These are phyloP conservation scores for Chrysemys picta DNA, from an alignment of 2,113 vertebrate genomes.

Conservation along the genomic window DNA sequence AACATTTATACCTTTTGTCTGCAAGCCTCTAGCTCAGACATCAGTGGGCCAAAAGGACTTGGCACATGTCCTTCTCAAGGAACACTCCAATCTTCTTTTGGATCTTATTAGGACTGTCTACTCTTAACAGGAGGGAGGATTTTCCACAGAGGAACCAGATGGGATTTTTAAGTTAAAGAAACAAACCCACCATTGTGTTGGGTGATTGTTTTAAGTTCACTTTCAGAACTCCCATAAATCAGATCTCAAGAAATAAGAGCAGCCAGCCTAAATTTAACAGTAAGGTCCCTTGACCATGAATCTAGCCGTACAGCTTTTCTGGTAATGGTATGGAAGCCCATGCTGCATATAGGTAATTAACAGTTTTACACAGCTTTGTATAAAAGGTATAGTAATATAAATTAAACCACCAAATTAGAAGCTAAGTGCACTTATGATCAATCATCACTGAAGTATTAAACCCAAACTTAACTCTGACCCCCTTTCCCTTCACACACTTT, in stretches of 20 bases:
- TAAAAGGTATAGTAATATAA: background rate
- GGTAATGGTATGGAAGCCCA: background rate
- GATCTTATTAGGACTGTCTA: background rate
- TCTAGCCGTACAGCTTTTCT: no score
- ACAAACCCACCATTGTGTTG: background rate
- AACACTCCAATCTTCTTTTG: background rate
- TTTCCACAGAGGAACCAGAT: background rate
- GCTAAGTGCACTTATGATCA: background rate
- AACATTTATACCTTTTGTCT: background rate
- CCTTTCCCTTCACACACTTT: background rate
- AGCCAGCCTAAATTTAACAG: background rate
- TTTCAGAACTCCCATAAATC: background rate
- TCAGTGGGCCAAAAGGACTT: background rate
- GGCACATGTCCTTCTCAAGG: background rate
- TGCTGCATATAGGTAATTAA: no score
- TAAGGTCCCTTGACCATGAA: background rate
- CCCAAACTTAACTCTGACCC: background rate
- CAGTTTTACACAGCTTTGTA: background rate
- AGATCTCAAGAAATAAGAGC: background rate
- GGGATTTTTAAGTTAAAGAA: background rate
- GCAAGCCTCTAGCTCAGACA: background rate
- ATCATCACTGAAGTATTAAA: background rate
- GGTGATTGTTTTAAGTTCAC: background rate
- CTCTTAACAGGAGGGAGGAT: background rate
- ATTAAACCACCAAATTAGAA: background rate